These are phyloP conservation scores for Zelleria hepariella DNA, from an alignment of 2,888 invertebrate species.

Conservation along the genomic window DNA sequence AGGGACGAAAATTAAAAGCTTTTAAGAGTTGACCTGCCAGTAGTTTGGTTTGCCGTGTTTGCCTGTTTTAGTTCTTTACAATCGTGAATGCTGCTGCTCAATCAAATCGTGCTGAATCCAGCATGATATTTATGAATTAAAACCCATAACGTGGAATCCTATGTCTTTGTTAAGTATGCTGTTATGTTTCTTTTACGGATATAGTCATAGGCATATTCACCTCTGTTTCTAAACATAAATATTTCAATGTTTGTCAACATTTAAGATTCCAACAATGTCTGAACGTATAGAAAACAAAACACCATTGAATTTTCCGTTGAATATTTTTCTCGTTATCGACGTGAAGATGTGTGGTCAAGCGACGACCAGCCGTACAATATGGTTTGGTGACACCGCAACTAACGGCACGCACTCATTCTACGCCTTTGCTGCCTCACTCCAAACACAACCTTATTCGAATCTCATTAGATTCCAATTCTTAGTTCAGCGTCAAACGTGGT, in stretches of 20 bases:
- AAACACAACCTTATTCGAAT: conserved; percentile 19
- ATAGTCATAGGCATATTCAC: no score
- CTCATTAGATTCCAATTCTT: neutral
- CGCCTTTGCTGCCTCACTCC: conserved; percentile 12
- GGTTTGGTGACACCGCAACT: conserved; percentile 49
- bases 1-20: no score
- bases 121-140: no score
- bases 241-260: neutral
- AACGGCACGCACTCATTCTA: conserved; percentile 56
- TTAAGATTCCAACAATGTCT: neutral
- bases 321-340: neutral
- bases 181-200: no score
- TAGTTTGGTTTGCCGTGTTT: no score
- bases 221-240: no score
- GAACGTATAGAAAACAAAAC: neutral
- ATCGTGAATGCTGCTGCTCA: no score
- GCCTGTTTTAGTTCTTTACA: no score
- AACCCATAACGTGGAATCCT: no score
- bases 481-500: conserved; percentile 15
- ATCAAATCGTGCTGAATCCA: no score
- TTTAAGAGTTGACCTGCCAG: no score
- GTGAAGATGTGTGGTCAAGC: conserved; percentile 28
- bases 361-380: conserved; percentile 33
- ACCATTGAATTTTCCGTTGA: neutral
- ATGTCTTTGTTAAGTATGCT: no score